Percentiles rank a stretch among this genome's conserved stretches.
phyloP scores from a whole-genome alignment of 2,797 vertebrate genomes.

The Poecile montanus region DNA sequence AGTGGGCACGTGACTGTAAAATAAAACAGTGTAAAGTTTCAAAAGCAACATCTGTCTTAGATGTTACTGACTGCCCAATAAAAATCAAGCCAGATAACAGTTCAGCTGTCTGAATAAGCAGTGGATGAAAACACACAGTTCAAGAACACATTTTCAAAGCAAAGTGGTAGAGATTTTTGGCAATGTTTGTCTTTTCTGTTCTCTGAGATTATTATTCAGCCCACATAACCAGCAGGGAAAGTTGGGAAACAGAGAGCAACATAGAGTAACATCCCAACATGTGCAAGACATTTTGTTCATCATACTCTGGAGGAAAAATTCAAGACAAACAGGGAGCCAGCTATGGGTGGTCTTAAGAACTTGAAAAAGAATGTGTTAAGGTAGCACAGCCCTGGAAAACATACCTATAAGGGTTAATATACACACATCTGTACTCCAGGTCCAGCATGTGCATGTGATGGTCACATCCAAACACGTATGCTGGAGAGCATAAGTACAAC shows the following conservation, averaged over 20 bases:
- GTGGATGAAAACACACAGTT: background rate
- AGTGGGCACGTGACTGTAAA: background rate
- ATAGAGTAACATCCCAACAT: slow-evolving; percentile 48
- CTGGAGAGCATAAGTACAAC: background rate
- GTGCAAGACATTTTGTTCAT: slow-evolving; percentile 66
- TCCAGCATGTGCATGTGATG: background rate
- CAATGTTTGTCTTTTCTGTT: slow-evolving; percentile 29
- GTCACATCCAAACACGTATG: background rate
- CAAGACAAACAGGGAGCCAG: slow-evolving; percentile 52
- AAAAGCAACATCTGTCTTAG: background rate
- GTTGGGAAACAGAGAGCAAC: slow-evolving; percentile 15
- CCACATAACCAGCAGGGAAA: slow-evolving; percentile 37
- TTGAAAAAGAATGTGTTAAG: slow-evolving; percentile 47
- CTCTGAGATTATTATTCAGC: slow-evolving; percentile 28
- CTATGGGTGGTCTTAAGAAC: slow-evolving; percentile 68
- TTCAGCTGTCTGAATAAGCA: slow-evolving; percentile 24
- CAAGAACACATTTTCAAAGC: slow-evolving; percentile 13
- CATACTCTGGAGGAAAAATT: slow-evolving; percentile 35
- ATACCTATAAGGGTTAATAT: slow-evolving; percentile 45
- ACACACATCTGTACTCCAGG: background rate
- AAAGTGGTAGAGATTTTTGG: slow-evolving; percentile 4
- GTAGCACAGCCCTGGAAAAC: slow-evolving; percentile 26
- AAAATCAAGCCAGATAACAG: slow-evolving; percentile 31
- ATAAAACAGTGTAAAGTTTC: slow-evolving; percentile 17
- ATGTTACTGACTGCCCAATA: background rate